These are phyloP conservation scores for Columbina picui DNA, from an alignment of 2,113 vertebrate genomes.

Conservation along the genomic window DNA sequence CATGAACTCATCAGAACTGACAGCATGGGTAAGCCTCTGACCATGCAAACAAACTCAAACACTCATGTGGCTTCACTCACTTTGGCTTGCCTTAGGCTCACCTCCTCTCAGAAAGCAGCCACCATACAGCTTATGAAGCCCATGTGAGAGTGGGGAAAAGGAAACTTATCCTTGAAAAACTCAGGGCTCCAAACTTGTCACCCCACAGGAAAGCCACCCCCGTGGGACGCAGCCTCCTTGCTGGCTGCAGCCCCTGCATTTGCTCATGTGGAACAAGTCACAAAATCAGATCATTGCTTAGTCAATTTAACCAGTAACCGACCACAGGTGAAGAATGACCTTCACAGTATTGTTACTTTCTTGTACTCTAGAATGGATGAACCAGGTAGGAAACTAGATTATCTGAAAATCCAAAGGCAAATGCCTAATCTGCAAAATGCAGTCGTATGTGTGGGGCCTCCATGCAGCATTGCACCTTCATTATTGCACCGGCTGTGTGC, in stretches of 20 bases:
- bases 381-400: neutral
- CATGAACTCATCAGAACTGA: neutral
- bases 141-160: neutral
- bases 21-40: constrained; percentile 33
- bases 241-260: neutral
- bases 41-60: constrained; percentile 15
- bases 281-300: neutral
- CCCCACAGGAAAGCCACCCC: neutral
- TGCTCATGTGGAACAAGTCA: neutral
- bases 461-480: rapidly evolving
- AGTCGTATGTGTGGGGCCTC: neutral
- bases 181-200: neutral
- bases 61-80: neutral
- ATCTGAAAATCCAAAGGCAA: neutral
- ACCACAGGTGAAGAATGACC: neutral
- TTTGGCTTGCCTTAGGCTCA: neutral
- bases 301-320: neutral
- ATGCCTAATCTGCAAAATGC: neutral
- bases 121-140: neutral
- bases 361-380: neutral
- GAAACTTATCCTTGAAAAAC: neutral
- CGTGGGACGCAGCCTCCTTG: rapidly evolving
- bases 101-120: neutral
- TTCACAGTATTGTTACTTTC: neutral
- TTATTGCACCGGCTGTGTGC: neutral